phyloP scores from a whole-genome alignment of 1,140 invertebrate species.

The Leptinotarsa defecta region DNA sequence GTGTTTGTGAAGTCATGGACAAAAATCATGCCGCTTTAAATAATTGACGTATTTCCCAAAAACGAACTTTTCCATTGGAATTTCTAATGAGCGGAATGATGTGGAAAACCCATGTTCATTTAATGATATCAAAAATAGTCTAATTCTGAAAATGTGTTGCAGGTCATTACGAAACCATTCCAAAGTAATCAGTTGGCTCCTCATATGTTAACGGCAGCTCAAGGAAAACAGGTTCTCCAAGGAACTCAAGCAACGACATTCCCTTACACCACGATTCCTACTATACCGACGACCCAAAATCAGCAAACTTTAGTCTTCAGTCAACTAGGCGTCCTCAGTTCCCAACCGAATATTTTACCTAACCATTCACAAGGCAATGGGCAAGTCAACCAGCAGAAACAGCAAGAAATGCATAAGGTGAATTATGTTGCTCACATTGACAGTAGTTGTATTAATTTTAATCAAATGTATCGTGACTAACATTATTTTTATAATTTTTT shows the following conservation, averaged over 20 bases:
- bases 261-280: constrained; percentile 74
- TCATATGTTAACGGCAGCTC: constrained; percentile 77
- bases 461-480: too few species aligned
- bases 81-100: too few species aligned
- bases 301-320: constrained; percentile 81
- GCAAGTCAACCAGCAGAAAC: constrained; percentile 57
- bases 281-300: constrained; percentile 75
- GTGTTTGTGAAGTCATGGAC: too few species aligned
- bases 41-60: too few species aligned
- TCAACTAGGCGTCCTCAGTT: constrained; percentile 74
- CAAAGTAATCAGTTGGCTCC: constrained; percentile 76
- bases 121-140: too few species aligned
- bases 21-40: too few species aligned
- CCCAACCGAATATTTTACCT: constrained; percentile 68
- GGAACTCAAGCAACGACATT: constrained; percentile 65
- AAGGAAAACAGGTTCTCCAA: constrained; percentile 69
- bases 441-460: too few species aligned
- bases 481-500: too few species aligned
- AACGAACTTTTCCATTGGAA: too few species aligned
- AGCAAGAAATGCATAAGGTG: constrained; percentile 52
- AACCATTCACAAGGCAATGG: constrained; percentile 57
- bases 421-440: too few species aligned
- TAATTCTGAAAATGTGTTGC: constrained; percentile 28
- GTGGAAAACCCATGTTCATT: too few species aligned
- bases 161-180: constrained; percentile 82